Evolutionary conservation across 1,140 invertebrate species (phyloP).

Genomic region (Eurosta solidaginis): DNA sequence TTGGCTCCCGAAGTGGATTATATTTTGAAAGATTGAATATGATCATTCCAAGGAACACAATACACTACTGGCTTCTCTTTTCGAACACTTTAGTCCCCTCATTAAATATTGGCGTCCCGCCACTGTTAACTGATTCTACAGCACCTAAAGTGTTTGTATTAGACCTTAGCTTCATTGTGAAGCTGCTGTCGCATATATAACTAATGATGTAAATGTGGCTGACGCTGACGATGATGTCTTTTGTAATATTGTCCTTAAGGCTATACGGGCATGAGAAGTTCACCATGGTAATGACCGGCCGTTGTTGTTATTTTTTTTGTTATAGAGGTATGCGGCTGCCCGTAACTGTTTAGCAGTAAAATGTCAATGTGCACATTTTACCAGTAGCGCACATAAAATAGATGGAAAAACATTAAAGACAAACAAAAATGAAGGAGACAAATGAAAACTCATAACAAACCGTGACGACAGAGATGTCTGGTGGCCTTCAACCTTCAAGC

Average conservation of each 20-base stretch:
- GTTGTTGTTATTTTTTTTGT: not conserved
- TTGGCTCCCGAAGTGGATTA: too few relatives aligned
- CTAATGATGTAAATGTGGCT: not conserved
- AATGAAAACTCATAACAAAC: not conserved
- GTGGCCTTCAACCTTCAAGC: slow-evolving; percentile 31
- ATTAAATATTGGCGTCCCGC: too few relatives aligned
- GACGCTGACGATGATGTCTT: not conserved
- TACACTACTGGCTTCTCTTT: too few relatives aligned
- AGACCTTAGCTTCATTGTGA: not conserved
- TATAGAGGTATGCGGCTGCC: not conserved
- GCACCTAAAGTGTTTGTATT: not conserved
- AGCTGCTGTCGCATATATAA: not conserved
- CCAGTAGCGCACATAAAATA: not conserved
- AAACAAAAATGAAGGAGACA: too few relatives aligned
- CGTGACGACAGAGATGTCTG: slow-evolving; percentile 34
- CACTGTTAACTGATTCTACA: too few relatives aligned
- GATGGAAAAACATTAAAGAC: slow-evolving; percentile 10
- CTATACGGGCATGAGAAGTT: not conserved
- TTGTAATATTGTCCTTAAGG: not conserved
- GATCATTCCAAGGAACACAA: too few relatives aligned
- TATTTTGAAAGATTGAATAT: too few relatives aligned
- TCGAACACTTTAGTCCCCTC: too few relatives aligned
- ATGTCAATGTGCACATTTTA: not conserved
- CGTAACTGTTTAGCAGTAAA: not conserved
- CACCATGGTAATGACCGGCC: slow-evolving; percentile 14